Evolutionary conservation across 23 tunicate genomes (phyloP), one percentile per base, ranked within the genome.

Genomic region (Halocynthia roretzi): DNA sequence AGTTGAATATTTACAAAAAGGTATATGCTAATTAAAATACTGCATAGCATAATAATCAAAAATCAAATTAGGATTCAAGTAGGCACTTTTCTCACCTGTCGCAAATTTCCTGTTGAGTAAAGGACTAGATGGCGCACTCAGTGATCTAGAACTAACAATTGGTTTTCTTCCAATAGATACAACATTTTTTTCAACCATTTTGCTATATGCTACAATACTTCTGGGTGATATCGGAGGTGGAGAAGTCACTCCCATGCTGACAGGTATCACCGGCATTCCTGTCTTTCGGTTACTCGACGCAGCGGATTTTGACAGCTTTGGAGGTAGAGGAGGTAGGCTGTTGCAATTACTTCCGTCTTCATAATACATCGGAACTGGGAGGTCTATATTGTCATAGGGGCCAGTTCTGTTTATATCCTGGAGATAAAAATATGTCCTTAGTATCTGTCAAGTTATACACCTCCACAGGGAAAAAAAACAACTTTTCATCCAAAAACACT

Each of bases 71-170:
- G 5, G 31, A 20, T 48, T 9, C 6, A 5, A 65, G 22, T 65
- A 65, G 10, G n/a, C 10, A 65, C 22, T 11, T 15, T 2, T 15
- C 49, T 12, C 21, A 40, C 83, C 83, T n/a, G 75, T 53, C 5
- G 67, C 75, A 58, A 76, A 84, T 63, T 81, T 90, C 62, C 90
- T 77, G 14, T 66, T 56, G 54, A 77, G 53, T 6, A 87, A 63
- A 6, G 97, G 97, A 71, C 97, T 90, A 7, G 97, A 71, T 7
- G 97, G 97, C 4, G 97, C 97, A 58, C 97, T 90, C 5, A 51
- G 44, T 15, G 97, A 90, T 7, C 87, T 23, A 9, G 83, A 64
- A 7, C 44, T 1, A 31, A 31, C 44, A 1, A 31, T 31, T 31
- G 44, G 68, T 52, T 8, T 19, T 54, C 56, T 54, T 74, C 56